Evolutionary conservation across 64 coral and sea anemone species (phyloP).

Genomic region (Porites lutea): DNA sequence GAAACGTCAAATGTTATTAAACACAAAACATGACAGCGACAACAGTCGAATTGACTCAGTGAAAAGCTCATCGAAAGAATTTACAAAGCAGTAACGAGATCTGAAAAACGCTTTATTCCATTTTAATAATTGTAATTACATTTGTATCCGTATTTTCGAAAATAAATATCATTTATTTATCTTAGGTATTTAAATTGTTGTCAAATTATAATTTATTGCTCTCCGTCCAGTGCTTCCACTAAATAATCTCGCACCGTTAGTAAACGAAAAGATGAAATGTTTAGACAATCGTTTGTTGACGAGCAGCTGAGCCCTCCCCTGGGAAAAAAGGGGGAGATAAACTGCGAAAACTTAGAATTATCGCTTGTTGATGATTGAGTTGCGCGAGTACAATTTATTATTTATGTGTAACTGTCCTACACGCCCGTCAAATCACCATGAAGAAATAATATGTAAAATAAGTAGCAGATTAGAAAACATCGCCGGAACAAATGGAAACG

Average conservation of each 20-base stretch:
- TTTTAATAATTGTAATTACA: constrained; percentile 6
- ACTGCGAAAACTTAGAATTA: background rate
- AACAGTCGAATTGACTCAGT: background rate
- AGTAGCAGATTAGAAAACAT: background rate
- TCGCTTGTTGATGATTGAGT: background rate
- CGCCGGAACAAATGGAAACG: background rate
- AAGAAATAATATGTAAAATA: constrained; percentile 11
- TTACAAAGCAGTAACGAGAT: background rate
- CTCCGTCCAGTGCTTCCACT: background rate
- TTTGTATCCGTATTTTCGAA: constrained; percentile 26
- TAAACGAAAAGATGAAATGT: background rate
- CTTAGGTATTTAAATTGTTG: constrained; percentile 38
- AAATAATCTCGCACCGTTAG: background rate
- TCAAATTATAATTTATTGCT: constrained; percentile 52
- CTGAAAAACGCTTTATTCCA: background rate
- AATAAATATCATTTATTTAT: constrained; percentile 34
- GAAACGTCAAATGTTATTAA: background rate
- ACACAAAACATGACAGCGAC: background rate
- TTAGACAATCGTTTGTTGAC: background rate
- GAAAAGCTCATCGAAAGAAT: background rate
- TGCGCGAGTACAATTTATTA: constrained; percentile 17
- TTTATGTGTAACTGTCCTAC: constrained; percentile 20
- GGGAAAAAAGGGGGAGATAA: background rate
- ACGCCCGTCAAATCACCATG: constrained; percentile 9
- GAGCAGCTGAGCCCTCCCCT: background rate